These are phyloP conservation scores for Toxostoma redivivum DNA, from an alignment of 2,113 vertebrate genomes.

Conservation along the genomic window DNA sequence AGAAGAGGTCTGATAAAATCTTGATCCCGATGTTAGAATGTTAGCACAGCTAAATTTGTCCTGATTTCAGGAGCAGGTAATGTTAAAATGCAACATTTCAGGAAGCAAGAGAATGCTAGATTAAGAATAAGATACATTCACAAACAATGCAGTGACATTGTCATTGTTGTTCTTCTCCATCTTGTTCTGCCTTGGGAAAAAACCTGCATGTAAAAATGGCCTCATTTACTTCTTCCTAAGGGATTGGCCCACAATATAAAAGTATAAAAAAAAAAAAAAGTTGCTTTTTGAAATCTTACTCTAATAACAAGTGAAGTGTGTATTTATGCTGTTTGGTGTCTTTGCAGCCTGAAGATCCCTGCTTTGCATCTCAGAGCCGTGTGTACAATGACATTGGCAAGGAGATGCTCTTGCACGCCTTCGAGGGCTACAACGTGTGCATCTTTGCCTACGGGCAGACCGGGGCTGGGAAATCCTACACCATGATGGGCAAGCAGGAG, in stretches of 20 bases:
- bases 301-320: not conserved
- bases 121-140: not conserved
- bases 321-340: not conserved
- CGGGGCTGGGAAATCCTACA: slow-evolving; percentile 97
- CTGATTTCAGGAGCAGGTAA: not conserved
- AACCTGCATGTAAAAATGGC: not conserved
- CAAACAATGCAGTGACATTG: not conserved
- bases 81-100: not conserved
- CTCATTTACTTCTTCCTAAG: not conserved
- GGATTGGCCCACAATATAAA: not conserved
- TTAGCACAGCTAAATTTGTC: not conserved
- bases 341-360: slow-evolving; percentile 87
- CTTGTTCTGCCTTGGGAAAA: not conserved
- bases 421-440: slow-evolving; percentile 98
- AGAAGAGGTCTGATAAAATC: not conserved
- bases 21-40: not conserved
- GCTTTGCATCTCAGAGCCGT: slow-evolving; percentile 91
- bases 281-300: not conserved
- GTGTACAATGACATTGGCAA: slow-evolving; percentile 99
- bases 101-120: not conserved
- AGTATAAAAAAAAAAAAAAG: not conserved
- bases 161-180: not conserved
- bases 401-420: slow-evolving; percentile 96
- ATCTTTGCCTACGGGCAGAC: slow-evolving; percentile 99
- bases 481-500: slow-evolving; percentile 99